A percentile compares a stretch with the other conserved stretches of the same genome.
phyloP scores from a whole-genome alignment of 2,797 vertebrate genomes.

The Enteromius treurensis region DNA sequence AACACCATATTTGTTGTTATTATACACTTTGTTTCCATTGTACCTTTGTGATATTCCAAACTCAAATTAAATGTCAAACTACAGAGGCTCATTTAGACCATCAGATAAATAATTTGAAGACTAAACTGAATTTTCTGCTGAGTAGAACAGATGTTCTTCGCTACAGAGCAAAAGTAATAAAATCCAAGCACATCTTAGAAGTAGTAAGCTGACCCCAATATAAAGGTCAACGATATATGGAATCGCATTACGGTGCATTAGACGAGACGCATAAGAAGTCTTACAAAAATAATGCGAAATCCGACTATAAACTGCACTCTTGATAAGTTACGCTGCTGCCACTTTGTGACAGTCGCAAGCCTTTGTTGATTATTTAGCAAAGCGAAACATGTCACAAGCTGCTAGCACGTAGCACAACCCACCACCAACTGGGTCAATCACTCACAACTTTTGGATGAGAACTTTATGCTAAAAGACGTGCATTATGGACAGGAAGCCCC shows the following conservation, averaged over 20 bases:
- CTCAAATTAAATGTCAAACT: conserved; percentile 54
- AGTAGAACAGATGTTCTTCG: conserved; percentile 6
- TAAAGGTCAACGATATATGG: conserved; percentile 51
- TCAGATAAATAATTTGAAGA: conserved; percentile 38
- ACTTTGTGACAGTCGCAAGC: conserved; percentile 52
- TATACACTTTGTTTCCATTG: conserved; percentile 46
- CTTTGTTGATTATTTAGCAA: conserved; percentile 78
- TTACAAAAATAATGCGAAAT: conserved; percentile 44
- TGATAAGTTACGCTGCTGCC: conserved; percentile 46
- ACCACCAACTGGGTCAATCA: conserved; percentile 79
- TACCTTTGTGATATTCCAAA: conserved; percentile 38
- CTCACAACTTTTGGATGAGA: conserved; percentile 76
- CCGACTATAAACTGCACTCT: conserved; percentile 40
- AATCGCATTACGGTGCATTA: conserved; percentile 56
- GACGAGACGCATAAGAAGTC: conserved; percentile 43
- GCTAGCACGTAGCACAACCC: conserved; percentile 74
- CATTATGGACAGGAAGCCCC: conserved; percentile 58
- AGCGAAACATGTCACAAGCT: conserved; percentile 80
- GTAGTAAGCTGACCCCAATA: conserved; percentile 30
- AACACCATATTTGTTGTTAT: neutral
- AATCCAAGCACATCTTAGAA: conserved; percentile 12
- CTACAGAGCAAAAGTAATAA: conserved; percentile 33
- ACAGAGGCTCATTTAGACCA: conserved; percentile 41
- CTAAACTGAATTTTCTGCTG: neutral
- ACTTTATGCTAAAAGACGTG: conserved; percentile 61